Base-by-base conservation (phyloP, 2,888 invertebrate genomes). In the Epinotia brunnichana region DNA sequence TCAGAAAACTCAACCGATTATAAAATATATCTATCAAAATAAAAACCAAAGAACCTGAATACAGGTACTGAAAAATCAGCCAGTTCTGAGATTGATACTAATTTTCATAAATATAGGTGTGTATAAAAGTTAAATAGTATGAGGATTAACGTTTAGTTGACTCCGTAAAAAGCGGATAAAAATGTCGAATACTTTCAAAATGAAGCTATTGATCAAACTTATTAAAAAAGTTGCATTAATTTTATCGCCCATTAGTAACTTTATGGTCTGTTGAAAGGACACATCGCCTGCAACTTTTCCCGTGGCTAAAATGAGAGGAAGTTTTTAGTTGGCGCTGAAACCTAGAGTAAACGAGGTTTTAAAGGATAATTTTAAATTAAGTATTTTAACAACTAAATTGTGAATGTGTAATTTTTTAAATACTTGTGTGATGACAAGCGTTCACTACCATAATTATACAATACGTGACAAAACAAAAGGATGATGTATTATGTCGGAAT, bases 131-230 rank as follows among this genome's bases (percentile, higher is more conserved):
- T 35, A 2, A 35, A 35, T 35, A 3, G 35, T 35, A 35, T 35
- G 35, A 48, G n/a, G n/a, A 48, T 48, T 48, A n/a, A n/a, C 11
- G 9, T 53, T 17, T 53, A 48, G 24, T 62, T 24, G 10, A 10
- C 44, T n/a, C 24, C 19, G 17, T 35, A 35, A 56, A 41, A 3
- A 41, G 21, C n/a, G 41, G 3, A 15, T 10, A 13, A 41, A 39
- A 66, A 17, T 63, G 2, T 29, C 11, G 2, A 61, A 19, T 17
- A 64, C 63, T 60, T 39, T 17, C 64, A 44, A 53, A 60, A 72
- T 72, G 53, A 57, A 69, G 68, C 73, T 59, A 69, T 73, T 73
- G 62, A 68, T 73, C 68, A 73, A 69, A 69, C 56, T 69, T 73
- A 73, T 69, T 69, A 63, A 62, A 68, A 73, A 69, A 73, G 69